phyloP scores from a whole-genome alignment of 2,888 invertebrate genomes.

The Pteria penguin region DNA sequence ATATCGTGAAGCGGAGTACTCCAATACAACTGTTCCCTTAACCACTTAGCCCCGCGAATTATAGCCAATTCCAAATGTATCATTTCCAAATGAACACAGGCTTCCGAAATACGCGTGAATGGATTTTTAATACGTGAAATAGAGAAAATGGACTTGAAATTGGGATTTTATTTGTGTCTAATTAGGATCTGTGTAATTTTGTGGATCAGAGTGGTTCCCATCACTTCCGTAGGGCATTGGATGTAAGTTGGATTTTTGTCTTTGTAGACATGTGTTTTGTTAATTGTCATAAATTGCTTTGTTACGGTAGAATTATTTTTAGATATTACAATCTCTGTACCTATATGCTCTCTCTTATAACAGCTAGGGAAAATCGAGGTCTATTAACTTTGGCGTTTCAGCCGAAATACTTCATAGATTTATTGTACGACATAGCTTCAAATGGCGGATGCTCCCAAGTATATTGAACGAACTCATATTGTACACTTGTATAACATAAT shows the following conservation, averaged over 20 bases:
- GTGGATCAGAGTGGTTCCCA: not conserved
- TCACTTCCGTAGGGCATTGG: not conserved
- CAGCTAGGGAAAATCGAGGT: too few species aligned
- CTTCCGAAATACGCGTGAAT: not conserved
- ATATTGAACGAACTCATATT: too few species aligned
- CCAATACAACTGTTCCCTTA: not conserved
- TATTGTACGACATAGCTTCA: too few species aligned
- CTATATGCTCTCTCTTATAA: too few species aligned
- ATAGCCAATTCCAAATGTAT: not conserved
- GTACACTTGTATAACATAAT: too few species aligned
- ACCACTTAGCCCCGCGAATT: not conserved
- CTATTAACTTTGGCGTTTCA: too few species aligned
- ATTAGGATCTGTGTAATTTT: not conserved
- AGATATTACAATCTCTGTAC: too few species aligned
- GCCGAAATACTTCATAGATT: too few species aligned
- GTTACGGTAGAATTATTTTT: not conserved
- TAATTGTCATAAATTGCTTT: not conserved
- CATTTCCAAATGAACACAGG: not conserved
- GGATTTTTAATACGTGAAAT: not conserved
- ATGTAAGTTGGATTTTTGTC: not conserved
- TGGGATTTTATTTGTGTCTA: not conserved
- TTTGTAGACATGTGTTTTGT: not conserved
- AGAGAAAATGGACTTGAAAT: not conserved
- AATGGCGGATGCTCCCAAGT: too few species aligned
- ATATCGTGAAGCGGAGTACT: not conserved